phyloP scores from a whole-genome alignment of 2,113 vertebrate genomes.

The Mus pahari region DNA sequence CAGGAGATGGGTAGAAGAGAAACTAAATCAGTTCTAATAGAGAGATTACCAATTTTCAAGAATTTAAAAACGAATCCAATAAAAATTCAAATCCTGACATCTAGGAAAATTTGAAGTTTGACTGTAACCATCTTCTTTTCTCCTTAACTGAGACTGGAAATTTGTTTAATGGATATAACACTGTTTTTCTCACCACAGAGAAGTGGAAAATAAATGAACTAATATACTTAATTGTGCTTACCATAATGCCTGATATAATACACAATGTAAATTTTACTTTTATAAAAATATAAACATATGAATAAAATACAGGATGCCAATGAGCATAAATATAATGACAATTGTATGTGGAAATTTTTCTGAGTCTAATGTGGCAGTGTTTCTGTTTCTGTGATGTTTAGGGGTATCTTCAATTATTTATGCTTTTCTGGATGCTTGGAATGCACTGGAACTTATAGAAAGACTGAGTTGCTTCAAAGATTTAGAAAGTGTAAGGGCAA shows the following conservation, averaged over 20 bases:
- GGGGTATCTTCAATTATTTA: neutral
- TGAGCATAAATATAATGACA: neutral
- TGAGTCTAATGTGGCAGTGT: neutral
- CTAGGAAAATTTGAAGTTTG: neutral
- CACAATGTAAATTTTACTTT: neutral
- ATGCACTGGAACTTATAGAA: neutral
- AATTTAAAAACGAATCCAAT: neutral
- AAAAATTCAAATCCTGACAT: neutral
- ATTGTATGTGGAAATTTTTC: neutral
- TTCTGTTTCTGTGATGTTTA: neutral
- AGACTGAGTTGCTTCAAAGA: neutral
- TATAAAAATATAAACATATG: conserved; percentile 17
- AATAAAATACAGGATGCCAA: neutral
- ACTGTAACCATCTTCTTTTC: neutral
- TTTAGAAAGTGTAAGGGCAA: conserved; percentile 20
- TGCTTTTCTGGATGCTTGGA: conserved; percentile 2
- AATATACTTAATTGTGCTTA: neutral
- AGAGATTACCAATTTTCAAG: neutral
- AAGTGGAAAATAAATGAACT: neutral
- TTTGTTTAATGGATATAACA: neutral
- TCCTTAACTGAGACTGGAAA: neutral
- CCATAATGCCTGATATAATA: neutral
- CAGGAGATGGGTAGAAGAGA: neutral
- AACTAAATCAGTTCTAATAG: neutral
- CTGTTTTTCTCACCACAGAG: neutral